Evolutionary conservation across 2,888 invertebrate species (phyloP).

Genomic region (Neoitamus cyanurus): DNA sequence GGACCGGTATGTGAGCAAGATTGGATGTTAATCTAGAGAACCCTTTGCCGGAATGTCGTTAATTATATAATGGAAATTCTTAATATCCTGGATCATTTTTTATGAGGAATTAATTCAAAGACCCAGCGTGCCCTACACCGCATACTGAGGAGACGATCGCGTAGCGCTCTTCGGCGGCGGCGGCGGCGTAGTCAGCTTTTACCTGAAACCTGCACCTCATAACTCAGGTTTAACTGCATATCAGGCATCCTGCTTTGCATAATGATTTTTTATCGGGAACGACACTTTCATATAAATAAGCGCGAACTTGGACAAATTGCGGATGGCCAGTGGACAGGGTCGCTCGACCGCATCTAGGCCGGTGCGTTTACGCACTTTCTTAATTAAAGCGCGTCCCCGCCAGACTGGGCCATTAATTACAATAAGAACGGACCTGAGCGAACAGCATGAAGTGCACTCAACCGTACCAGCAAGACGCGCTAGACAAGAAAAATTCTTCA

Average conservation of each 20-base stretch:
- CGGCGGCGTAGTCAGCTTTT: neutral
- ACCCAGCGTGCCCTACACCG: neutral
- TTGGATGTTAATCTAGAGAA: neutral
- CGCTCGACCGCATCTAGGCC: neutral
- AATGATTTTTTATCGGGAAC: conserved; percentile 44
- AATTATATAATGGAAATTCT: conserved; percentile 27
- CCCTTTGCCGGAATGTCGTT: neutral
- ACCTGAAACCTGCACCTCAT: conserved; percentile 35
- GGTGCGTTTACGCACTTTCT: conserved; percentile 7
- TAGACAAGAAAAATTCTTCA: neutral
- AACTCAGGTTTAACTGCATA: conserved; percentile 43
- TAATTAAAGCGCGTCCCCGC: conserved; percentile 10
- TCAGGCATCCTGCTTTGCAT: conserved; percentile 46
- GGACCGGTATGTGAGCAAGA: neutral
- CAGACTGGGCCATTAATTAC: conserved; percentile 7
- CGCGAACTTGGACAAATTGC: conserved; percentile 35
- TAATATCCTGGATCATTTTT: conserved; percentile 21
- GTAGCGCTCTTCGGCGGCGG: neutral
- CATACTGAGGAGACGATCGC: neutral
- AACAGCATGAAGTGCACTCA: too few relatives aligned
- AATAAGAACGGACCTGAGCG: neutral
- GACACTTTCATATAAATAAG: conserved; percentile 42
- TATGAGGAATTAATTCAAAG: neutral
- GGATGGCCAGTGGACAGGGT: neutral
- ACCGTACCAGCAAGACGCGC: too few relatives aligned